These are phyloP conservation scores for Carterocephalus palaemon DNA, from an alignment of 2,888 invertebrate species.

Conservation along the genomic window DNA sequence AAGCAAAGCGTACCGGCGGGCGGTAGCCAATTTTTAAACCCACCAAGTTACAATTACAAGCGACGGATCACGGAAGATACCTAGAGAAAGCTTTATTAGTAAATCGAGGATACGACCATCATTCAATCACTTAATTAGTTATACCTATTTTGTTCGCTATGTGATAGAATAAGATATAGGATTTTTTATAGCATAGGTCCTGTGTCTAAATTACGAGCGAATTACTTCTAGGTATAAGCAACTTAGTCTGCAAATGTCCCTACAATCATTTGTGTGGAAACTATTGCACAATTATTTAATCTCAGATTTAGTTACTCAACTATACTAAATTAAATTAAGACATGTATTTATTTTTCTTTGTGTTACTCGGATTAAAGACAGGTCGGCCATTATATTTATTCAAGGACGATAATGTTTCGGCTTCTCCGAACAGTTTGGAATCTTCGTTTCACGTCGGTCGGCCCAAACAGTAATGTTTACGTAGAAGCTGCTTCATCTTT, in stretches of 20 bases:
- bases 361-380: constrained; percentile 7
- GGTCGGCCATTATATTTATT: constrained; percentile 5
- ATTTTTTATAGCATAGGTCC: too few relatives aligned
- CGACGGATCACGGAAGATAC: background rate
- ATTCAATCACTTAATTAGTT: too few relatives aligned
- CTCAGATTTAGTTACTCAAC: too few relatives aligned
- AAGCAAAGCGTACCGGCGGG: constrained; percentile 33
- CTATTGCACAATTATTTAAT: too few relatives aligned
- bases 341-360: background rate
- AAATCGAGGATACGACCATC: constrained; percentile 2
- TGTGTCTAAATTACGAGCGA: too few relatives aligned
- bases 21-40: constrained; percentile 32
- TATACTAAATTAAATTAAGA: too few relatives aligned
- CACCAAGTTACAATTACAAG: constrained; percentile 22
- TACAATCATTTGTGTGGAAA: too few relatives aligned
- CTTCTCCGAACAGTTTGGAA: constrained; percentile 12
- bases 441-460: constrained; percentile 18
- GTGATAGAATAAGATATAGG: too few relatives aligned
- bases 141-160: too few relatives aligned
- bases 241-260: too few relatives aligned
- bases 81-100: too few relatives aligned
- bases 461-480: constrained; percentile 26
- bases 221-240: too few relatives aligned
- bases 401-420: constrained; percentile 13
- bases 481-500: constrained; percentile 33